Base-by-base conservation (phyloP, 35 echinoderm and acorn worm species). In the Patiria miniata region DNA sequence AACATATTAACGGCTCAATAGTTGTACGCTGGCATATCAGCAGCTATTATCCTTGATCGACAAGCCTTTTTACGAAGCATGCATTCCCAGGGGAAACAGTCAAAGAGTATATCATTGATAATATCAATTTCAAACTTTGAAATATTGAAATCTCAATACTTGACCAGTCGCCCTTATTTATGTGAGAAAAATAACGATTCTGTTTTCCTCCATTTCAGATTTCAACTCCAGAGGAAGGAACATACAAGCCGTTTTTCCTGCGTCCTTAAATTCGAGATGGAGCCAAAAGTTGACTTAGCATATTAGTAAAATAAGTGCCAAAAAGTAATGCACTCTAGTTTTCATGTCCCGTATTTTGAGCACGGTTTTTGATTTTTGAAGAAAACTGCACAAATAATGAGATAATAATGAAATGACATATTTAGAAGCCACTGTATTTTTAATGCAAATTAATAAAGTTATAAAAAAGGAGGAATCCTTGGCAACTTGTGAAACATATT, bases 211-310 rank as follows among this genome's bases (percentile, higher is more conserved):
- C 61, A 10, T 91, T 88, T 19, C 87, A 97, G 94, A 90, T 90
- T 80, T 55, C 82, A 54, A 52, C 79, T 39, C 86, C 91, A 36
- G 91, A 86, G 17, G 82, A 82, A 22, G 94, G 94, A 2, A 93
- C 94, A 52, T 97, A 89, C 54, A 81, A 9, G 33, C 94, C 94
- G 37, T 97, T 93, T 50, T 97, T 97, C 80, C 53, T 97, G 12
- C 86, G 94, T 60, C 86, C 88, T 5, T 90, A 73, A 23, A 21
- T 28, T 23, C 9, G 22, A 68, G 61, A 29, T 69, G 2, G 23
- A 22, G 12, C 26, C 2, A 60, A 18, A 21, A 26, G 19, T 21
- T 2, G 17, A 1, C 52, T 9, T 55, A 55, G 52, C 52, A 55
- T 19, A 0, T 55, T n/a, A n/a, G n/a, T n/a, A n/a, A n/a, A n/a